Percentiles rank a stretch among this genome's conserved stretches.
phyloP scores from a whole-genome alignment of 2,888 invertebrate genomes.

The Achlya flavicornis region DNA sequence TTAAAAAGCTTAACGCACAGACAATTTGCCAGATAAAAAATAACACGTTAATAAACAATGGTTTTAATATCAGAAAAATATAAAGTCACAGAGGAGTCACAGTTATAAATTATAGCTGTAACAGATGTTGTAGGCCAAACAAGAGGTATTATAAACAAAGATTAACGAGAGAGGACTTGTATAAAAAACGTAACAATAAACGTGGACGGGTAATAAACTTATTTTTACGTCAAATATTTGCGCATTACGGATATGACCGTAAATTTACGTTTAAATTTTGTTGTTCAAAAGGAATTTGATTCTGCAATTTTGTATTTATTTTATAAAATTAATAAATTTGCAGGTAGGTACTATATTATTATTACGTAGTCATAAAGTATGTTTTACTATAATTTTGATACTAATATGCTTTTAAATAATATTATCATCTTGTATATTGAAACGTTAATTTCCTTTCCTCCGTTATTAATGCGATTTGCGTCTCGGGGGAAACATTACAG shows the following conservation, averaged over 20 bases:
- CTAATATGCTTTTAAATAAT: too few relatives aligned
- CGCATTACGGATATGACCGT: conserved; percentile 33
- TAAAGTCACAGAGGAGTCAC: conserved; percentile 55
- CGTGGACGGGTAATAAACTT: conserved; percentile 41
- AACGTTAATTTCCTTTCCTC: conserved; percentile 53
- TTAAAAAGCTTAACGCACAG: too few relatives aligned
- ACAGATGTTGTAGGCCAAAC: conserved; percentile 67
- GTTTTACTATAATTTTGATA: too few relatives aligned
- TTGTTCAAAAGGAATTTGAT: neutral
- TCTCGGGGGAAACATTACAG: conserved; percentile 58
- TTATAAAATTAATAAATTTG: too few relatives aligned
- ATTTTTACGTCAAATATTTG: conserved; percentile 41
- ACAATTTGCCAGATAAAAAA: neutral
- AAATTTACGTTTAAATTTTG: conserved; percentile 3
- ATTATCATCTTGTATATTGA: neutral
- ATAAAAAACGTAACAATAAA: conserved; percentile 54
- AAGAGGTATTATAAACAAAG: conserved; percentile 63
- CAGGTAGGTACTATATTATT: too few relatives aligned
- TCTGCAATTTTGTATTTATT: too few relatives aligned
- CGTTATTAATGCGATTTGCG: conserved; percentile 61
- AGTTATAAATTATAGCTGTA: conserved; percentile 65
- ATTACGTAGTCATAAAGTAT: too few relatives aligned
- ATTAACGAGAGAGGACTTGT: conserved; percentile 61
- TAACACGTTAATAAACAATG: neutral
- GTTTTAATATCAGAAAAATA: conserved; percentile 21